A percentile compares a stretch with the other conserved stretches of the same genome.
These are phyloP conservation scores for Momotus momota DNA, from an alignment of 2,797 vertebrate species.

Conservation along the genomic window DNA sequence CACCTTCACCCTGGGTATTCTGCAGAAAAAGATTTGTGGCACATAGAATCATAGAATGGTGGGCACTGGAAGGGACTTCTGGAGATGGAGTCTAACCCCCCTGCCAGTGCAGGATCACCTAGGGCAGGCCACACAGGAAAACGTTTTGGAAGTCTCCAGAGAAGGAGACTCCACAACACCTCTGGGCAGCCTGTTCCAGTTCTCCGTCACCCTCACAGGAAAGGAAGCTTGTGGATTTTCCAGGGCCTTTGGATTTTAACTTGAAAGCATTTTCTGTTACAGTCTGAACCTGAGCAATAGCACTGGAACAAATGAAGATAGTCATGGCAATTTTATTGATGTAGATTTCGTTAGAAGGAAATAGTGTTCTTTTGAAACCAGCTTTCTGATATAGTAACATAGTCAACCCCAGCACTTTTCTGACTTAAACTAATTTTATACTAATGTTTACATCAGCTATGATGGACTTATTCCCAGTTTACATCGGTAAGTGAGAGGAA, in stretches of 20 bases:
- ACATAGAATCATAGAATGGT: no score
- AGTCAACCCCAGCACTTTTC: background rate
- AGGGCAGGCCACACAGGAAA: no score
- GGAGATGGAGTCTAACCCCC: no score
- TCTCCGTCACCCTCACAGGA: no score
- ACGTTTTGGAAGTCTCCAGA: no score
- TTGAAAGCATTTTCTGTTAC: background rate
- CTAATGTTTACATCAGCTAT: conserved; percentile 16
- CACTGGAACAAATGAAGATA: background rate
- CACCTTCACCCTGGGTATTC: background rate
- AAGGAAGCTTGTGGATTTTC: background rate
- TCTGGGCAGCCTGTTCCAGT: no score
- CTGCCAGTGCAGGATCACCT: no score
- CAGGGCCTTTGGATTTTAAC: background rate
- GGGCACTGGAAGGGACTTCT: no score
- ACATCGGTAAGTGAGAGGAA: background rate
- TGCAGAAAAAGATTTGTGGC: background rate
- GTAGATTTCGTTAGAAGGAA: background rate
- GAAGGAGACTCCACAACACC: no score
- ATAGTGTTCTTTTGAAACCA: background rate
- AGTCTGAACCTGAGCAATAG: background rate
- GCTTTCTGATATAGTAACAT: background rate
- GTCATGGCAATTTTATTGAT: background rate
- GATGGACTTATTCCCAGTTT: conserved; percentile 37
- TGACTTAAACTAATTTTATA: background rate